Evolutionary conservation across 2,888 invertebrate genomes (phyloP).

Genomic region (Chloroclystis v-ata): DNA sequence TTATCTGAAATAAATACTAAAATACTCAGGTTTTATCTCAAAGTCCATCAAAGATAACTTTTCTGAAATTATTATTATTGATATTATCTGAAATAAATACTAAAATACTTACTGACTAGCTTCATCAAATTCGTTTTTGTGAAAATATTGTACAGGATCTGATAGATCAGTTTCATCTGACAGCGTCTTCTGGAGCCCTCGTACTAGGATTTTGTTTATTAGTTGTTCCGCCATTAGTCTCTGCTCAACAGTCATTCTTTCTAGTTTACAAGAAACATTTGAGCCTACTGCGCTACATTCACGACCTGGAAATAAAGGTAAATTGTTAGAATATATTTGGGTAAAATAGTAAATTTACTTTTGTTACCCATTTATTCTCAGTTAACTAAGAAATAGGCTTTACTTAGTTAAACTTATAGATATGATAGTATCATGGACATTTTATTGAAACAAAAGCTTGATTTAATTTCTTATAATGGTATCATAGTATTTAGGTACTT

Average conservation of each 20-base stretch:
- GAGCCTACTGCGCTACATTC: slow-evolving; percentile 42
- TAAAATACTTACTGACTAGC: not conserved
- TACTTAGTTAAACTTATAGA: no score
- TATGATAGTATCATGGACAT: no score
- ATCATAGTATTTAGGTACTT: no score
- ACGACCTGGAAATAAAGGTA: slow-evolving; percentile 17
- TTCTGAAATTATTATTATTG: no score
- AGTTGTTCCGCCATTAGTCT: slow-evolving; percentile 41
- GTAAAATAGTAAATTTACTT: no score
- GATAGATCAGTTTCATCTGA: slow-evolving; percentile 39
- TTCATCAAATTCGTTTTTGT: not conserved
- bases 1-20: not conserved
- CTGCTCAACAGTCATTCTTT: slow-evolving; percentile 39
- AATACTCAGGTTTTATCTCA: no score
- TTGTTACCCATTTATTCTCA: no score
- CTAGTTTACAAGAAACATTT: slow-evolving; percentile 42
- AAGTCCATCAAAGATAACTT: no score
- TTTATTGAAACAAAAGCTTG: no score
- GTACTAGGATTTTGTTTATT: slow-evolving; percentile 43
- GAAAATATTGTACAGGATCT: slow-evolving; percentile 19
- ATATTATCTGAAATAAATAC: not conserved
- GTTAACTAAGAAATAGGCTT: no score
- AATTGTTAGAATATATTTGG: no score
- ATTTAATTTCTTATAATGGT: no score
- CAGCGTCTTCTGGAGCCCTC: slow-evolving; percentile 37